phyloP scores from a whole-genome alignment of 2,113 vertebrate species.

The Pelvicachromis taeniatus region DNA sequence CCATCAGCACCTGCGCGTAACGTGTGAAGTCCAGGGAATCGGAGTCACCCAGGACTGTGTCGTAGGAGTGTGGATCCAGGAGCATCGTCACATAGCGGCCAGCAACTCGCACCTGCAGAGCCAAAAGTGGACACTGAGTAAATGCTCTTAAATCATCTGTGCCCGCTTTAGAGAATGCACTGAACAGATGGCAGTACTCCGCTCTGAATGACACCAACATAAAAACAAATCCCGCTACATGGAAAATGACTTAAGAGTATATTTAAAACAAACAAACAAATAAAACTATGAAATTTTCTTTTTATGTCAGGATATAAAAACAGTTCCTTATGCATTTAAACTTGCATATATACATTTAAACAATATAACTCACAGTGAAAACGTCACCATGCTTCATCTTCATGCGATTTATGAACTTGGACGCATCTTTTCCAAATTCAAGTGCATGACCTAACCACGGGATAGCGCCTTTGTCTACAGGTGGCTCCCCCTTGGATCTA shows the following conservation, averaged over 20 bases:
- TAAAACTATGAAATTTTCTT: neutral
- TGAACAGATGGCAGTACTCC: neutral
- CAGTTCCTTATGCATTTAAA: neutral
- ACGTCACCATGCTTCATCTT: conserved; percentile 82
- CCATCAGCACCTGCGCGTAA: conserved; percentile 82
- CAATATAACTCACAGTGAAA: conserved; percentile 79
- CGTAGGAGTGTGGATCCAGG: conserved; percentile 83
- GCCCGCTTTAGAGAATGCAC: neutral
- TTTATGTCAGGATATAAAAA: neutral
- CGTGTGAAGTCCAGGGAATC: conserved; percentile 76
- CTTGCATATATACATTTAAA: neutral
- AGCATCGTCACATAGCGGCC: conserved; percentile 81
- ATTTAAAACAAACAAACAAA: neutral
- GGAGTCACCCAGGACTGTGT: conserved; percentile 71
- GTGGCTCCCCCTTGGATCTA: conserved; percentile 78
- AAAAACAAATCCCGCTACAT: neutral
- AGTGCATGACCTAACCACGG: conserved; percentile 86
- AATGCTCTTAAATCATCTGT: neutral
- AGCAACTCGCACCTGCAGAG: conserved; percentile 75
- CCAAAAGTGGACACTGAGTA: neutral
- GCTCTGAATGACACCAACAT: neutral
- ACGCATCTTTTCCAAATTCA: conserved; percentile 83
- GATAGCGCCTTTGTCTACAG: conserved; percentile 79
- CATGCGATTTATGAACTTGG: conserved; percentile 82
- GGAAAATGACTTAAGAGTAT: neutral